These are phyloP conservation scores for Panagrolaimus sp. DNA, from an alignment of 1,140 invertebrate species.

Conservation along the genomic window DNA sequence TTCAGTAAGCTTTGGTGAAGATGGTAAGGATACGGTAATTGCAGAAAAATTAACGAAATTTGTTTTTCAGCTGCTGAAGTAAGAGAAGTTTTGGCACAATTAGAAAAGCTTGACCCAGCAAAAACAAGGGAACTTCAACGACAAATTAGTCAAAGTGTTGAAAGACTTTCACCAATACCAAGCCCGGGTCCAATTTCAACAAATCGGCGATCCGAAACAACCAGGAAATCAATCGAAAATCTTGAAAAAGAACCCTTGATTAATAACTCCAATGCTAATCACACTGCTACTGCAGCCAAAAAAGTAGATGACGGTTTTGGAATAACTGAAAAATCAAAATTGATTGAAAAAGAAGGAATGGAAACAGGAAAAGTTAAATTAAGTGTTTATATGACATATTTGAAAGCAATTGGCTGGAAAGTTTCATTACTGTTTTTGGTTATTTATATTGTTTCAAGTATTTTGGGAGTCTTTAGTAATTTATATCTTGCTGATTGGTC, in stretches of 20 bases:
- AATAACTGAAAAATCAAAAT: background rate
- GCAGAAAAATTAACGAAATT: constrained; percentile 3
- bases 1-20: constrained; percentile 53
- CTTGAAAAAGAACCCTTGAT: background rate
- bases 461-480: constrained; percentile 53
- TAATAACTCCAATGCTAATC: background rate
- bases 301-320: too few species aligned
- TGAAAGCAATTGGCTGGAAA: constrained; percentile 54
- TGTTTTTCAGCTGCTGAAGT: constrained; percentile 39
- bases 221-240: background rate
- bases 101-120: constrained; percentile 29
- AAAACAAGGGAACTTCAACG: constrained; percentile 23
- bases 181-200: background rate
- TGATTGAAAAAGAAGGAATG: constrained; percentile 50
- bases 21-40: constrained; percentile 27
- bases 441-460: constrained; percentile 45
- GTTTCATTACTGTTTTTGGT: constrained; percentile 41
- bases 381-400: constrained; percentile 57
- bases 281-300: too few species aligned
- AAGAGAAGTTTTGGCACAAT: constrained; percentile 39
- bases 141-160: constrained; percentile 31
- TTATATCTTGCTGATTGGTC: constrained; percentile 60
- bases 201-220: background rate
- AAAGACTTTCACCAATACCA: constrained; percentile 9
- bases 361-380: constrained; percentile 55